Evolutionary conservation across 2,888 invertebrate species (phyloP).

Genomic region (Synanthedon vespiformis): DNA sequence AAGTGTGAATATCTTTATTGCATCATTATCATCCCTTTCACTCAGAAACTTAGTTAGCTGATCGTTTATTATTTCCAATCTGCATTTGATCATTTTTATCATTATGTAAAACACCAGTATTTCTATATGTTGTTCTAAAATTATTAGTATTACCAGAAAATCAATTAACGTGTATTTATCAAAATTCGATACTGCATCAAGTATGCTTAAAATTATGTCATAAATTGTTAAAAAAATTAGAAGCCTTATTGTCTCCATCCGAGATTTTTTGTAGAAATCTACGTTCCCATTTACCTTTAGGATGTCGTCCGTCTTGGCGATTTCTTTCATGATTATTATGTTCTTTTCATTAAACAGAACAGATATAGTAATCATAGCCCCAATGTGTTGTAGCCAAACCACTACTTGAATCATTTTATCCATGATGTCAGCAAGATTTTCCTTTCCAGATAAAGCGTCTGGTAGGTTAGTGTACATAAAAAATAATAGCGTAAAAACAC

Average conservation of each 20-base stretch:
- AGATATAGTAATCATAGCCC: background rate
- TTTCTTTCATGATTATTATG: slow-evolving; percentile 2
- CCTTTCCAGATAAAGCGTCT: background rate
- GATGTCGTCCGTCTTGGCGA: slow-evolving; percentile 1
- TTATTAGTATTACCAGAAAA: background rate
- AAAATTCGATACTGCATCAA: background rate
- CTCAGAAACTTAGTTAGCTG: background rate
- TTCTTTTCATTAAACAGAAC: slow-evolving; percentile 1
- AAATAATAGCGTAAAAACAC: background rate
- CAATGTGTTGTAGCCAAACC: slow-evolving; percentile 1
- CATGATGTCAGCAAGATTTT: background rate
- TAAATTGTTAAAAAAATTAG: background rate
- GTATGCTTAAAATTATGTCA: background rate
- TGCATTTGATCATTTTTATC: slow-evolving; percentile 2
- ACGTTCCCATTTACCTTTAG: background rate
- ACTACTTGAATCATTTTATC: slow-evolving; percentile 1
- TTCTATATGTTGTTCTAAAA: slow-evolving; percentile 1
- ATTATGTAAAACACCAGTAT: slow-evolving; percentile 2
- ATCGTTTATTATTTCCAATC: slow-evolving; percentile 4
- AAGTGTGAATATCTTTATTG: background rate
- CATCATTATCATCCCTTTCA: background rate
- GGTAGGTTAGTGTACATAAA: background rate
- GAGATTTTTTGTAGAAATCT: slow-evolving; percentile 1
- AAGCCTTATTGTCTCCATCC: background rate
- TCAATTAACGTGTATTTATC: background rate